Percentiles rank a stretch among this genome's conserved stretches.
phyloP scores from a whole-genome alignment of 1,140 invertebrate genomes.

The Pogonus chalceus region DNA sequence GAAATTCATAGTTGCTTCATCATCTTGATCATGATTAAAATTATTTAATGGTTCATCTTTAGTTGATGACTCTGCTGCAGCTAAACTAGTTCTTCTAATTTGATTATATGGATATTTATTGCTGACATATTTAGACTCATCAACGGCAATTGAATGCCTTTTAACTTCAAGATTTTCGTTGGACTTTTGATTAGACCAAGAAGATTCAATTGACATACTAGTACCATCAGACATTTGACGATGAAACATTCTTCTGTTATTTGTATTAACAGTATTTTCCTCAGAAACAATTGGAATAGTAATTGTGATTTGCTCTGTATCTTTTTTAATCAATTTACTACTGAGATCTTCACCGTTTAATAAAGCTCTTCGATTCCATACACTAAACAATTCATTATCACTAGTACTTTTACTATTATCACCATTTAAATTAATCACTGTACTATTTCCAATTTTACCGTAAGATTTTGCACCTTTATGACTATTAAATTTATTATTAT shows the following conservation, averaged over 20 bases:
- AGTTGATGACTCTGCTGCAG: conserved; percentile 31
- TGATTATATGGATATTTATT: conserved; percentile 25
- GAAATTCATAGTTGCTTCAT: conserved; percentile 21
- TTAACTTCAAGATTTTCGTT: conserved; percentile 33
- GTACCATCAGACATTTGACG: conserved; percentile 1
- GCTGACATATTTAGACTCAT: conserved; percentile 41
- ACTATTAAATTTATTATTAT: not conserved
- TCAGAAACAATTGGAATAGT: not conserved
- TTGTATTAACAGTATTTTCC: not conserved
- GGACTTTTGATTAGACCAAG: conserved; percentile 17
- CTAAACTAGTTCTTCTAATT: conserved; percentile 33
- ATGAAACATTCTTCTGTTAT: not conserved
- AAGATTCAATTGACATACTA: not conserved
- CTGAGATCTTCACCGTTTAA: conserved; percentile 8
- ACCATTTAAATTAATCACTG: not conserved
- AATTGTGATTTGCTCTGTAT: not conserved
- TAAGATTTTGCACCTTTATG: not conserved
- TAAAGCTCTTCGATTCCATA: not conserved
- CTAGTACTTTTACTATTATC: not conserved
- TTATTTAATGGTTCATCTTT: conserved; percentile 14
- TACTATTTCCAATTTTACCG: not conserved
- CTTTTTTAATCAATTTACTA: conserved; percentile 5
- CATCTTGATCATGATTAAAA: conserved; percentile 19
- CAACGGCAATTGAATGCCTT: conserved; percentile 47
- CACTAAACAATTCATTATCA: not conserved